These are phyloP conservation scores for Cylloceria caligata DNA, from an alignment of 2,888 invertebrate genomes.

Conservation along the genomic window DNA sequence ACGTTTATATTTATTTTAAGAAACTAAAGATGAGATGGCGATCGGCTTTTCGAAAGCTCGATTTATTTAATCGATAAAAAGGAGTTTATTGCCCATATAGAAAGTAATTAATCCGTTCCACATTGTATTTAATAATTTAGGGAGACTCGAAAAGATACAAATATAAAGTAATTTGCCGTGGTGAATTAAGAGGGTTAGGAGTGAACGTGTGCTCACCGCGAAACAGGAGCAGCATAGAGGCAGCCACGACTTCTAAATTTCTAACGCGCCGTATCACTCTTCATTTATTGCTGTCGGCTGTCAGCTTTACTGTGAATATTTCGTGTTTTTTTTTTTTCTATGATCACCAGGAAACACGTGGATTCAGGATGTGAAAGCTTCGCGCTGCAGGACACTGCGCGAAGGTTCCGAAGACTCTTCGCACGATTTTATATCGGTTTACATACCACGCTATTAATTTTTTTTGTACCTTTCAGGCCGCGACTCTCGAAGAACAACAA, in stretches of 20 bases:
- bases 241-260: slow-evolving; percentile 71
- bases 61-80: background rate
- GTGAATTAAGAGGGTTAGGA: slow-evolving; percentile 1
- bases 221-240: slow-evolving; percentile 73
- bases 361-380: background rate
- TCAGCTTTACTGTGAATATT: slow-evolving; percentile 43
- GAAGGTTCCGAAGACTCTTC: slow-evolving; percentile 32
- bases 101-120: background rate
- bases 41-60: too few relatives aligned
- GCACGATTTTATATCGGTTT: slow-evolving; percentile 38
- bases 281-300: slow-evolving; percentile 73
- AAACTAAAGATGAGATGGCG: too few relatives aligned
- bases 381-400: slow-evolving; percentile 6
- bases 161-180: background rate
- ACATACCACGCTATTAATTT: slow-evolving; percentile 58
- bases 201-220: slow-evolving; percentile 66
- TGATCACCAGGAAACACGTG: slow-evolving; percentile 13
- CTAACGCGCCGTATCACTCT: slow-evolving; percentile 68
- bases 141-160: background rate
- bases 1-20: too few relatives aligned
- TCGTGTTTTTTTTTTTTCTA: slow-evolving; percentile 27
- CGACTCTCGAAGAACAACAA: slow-evolving; percentile 3
- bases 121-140: background rate
- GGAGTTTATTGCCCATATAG: background rate
- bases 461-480: slow-evolving; percentile 21